phyloP scores from a whole-genome alignment of 2,797 vertebrate species.

The Acanthiza pusilla region DNA sequence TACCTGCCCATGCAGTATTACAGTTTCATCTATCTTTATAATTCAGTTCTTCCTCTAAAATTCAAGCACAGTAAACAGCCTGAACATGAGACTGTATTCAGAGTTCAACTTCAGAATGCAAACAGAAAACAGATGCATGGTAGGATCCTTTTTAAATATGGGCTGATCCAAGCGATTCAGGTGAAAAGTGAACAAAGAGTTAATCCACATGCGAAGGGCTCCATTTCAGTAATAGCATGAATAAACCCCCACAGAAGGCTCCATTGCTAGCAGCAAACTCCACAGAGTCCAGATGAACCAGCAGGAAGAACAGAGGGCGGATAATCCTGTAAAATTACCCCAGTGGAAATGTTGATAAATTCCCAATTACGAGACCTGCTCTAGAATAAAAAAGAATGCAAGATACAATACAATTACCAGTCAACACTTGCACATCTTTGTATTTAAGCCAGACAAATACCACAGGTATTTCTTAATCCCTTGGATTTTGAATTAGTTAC shows the following conservation, averaged over 20 bases:
- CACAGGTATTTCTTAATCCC: slow-evolving; percentile 56
- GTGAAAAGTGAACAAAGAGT: slow-evolving; percentile 55
- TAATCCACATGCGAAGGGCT: slow-evolving; percentile 51
- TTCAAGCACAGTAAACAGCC: slow-evolving; percentile 30
- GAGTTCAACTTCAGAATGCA: slow-evolving; percentile 34
- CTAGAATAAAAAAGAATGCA: slow-evolving; percentile 28
- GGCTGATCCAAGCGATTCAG: slow-evolving; percentile 4
- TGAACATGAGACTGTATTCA: background rate
- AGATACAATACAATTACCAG: slow-evolving; percentile 64
- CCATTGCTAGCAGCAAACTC: slow-evolving; percentile 63
- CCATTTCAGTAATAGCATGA: slow-evolving; percentile 59
- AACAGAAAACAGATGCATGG: slow-evolving; percentile 7
- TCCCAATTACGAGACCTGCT: slow-evolving; percentile 66
- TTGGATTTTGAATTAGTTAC: slow-evolving; percentile 12
- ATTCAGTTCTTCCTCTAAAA: slow-evolving; percentile 55
- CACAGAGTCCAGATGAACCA: slow-evolving; percentile 66
- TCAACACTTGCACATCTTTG: slow-evolving; percentile 52
- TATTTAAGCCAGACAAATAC: slow-evolving; percentile 44
- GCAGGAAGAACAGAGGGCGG: slow-evolving; percentile 61
- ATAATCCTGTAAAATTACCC: slow-evolving; percentile 72
- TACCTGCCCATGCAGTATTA: slow-evolving; percentile 36
- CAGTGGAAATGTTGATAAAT: slow-evolving; percentile 68
- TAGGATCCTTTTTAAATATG: slow-evolving; percentile 26
- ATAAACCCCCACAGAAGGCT: slow-evolving; percentile 65
- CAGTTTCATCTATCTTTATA: slow-evolving; percentile 36